Percentiles rank a stretch among this genome's conserved stretches.
Conservation (phyloP, 2,113 vertebrate genomes). For the Melierax canorus region DNA sequence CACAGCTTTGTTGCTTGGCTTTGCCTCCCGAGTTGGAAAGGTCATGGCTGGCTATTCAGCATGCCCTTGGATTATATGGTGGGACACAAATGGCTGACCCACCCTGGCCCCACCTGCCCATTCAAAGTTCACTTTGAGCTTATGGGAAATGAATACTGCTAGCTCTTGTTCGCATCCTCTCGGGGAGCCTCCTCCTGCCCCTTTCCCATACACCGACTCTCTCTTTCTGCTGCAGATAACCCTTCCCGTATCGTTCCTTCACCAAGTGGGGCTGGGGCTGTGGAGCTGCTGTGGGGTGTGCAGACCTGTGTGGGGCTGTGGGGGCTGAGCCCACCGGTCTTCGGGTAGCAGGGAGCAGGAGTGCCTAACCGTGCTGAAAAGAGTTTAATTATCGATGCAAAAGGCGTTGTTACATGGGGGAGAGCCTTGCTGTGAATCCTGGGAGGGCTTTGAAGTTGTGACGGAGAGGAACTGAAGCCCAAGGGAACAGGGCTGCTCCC, state of each 20-base stretch:
- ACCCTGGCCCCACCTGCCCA: not conserved
- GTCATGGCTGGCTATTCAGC: not conserved
- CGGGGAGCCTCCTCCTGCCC: not conserved
- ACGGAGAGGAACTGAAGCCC: constrained; percentile 53
- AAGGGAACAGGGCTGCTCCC: constrained; percentile 51
- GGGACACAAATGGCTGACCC: not conserved
- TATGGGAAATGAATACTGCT: not conserved
- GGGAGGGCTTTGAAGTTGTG: constrained; percentile 62
- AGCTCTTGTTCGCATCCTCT: not conserved
- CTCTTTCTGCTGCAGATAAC: not conserved
- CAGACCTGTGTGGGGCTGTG: accelerated
- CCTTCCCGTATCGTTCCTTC: not conserved
- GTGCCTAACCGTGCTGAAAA: not conserved
- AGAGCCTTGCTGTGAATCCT: constrained; percentile 45
- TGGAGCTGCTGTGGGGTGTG: not conserved
- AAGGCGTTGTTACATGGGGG: not conserved
- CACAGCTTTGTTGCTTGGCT: not conserved
- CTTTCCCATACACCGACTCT: not conserved
- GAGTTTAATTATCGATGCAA: constrained; percentile 47
- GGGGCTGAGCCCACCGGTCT: not conserved
- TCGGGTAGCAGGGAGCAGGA: not conserved
- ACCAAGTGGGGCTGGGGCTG: not conserved
- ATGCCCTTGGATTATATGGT: not conserved
- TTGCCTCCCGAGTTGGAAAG: not conserved
- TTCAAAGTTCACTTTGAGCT: not conserved